Base-by-base conservation (phyloP, 2,113 vertebrate genomes). In the Phaethon lepturus region DNA sequence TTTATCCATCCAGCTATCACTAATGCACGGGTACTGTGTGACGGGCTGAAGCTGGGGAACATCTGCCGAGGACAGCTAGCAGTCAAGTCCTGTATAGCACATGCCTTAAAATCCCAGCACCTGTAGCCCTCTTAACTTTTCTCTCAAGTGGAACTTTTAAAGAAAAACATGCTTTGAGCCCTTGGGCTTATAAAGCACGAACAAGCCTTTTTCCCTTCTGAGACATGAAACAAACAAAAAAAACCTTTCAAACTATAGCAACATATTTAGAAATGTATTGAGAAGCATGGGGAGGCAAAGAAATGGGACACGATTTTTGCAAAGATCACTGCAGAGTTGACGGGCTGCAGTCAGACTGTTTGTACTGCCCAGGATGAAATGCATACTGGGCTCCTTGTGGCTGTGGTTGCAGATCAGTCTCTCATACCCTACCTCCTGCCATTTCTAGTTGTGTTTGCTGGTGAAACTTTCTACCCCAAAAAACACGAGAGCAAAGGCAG, bases 211-310 rank as follows among this genome's bases (percentile, higher is more conserved):
- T 79, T n/a, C 74, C 20, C 14, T 69, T 84, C 13, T 55, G 22
- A 74, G 47, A 42, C 5, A 22, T 19, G 24, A 93, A 89, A 35
- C 0, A 1, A 49, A 45, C 44, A 25, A 6, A n/a, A 33, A 56
- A 2, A 0, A 0, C 2, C 22, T 28, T 62, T 90, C 17, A 26
- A 67, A 59, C 4, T 23, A 7, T 18, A 50, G 58, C 7, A 67
- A 17, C 11, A 16, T 81, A n/a, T 29, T 81, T 88, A 2, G 16
- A 93, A 78, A 88, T 33, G 9, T 33, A 52, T 79, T 79, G 72
- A 80, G 38, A 90, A 58, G 42, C 29, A 26, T 4, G 8, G 18
- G 20, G 45, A 92, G 49, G 49, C 40, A 80, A 88, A 79, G 35
- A 86, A 87, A 85, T 14, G 40, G 78, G 52, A 16, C 15, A 49